phyloP scores from a whole-genome alignment of 2,113 vertebrate species.

The Corapipo altera region DNA sequence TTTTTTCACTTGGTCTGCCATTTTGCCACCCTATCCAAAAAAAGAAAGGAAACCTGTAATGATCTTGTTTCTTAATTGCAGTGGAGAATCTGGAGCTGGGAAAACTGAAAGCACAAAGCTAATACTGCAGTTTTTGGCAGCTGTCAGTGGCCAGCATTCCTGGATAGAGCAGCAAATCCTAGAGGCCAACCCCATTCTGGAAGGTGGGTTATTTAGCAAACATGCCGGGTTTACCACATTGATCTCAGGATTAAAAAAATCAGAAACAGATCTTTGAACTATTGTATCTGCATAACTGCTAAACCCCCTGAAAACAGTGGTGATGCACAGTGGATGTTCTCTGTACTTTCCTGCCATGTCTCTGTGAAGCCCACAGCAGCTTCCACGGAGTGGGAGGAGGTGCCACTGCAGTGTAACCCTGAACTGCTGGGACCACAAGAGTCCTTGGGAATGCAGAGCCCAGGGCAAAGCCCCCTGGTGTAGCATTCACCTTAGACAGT shows the following conservation, averaged over 20 bases:
- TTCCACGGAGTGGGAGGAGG: not conserved
- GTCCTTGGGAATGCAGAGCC: not conserved
- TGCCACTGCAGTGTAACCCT: not conserved
- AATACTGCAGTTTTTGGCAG: constrained; percentile 93
- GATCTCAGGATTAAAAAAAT: not conserved
- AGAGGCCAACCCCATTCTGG: constrained; percentile 95
- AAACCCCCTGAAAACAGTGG: not conserved
- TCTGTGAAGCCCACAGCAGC: not conserved
- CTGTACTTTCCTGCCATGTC: not conserved
- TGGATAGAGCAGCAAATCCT: constrained; percentile 98
- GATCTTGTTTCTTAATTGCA: constrained; percentile 52
- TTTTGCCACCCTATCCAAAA: not conserved
- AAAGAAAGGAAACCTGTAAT: not conserved
- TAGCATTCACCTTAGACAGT: not conserved
- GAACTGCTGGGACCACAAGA: not conserved
- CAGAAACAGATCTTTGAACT: not conserved
- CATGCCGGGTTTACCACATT: not conserved
- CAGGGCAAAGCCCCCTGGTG: not conserved
- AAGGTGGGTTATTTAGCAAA: constrained; percentile 77
- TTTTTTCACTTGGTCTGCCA: not conserved
- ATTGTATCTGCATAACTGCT: not conserved
- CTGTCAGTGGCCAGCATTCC: constrained; percentile 90
- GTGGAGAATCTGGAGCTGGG: constrained; percentile 95
- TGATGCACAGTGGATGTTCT: not conserved
- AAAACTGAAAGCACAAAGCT: constrained; percentile 97